Base-by-base conservation (phyloP, 1,140 invertebrate species). In the Varroa destructor region DNA sequence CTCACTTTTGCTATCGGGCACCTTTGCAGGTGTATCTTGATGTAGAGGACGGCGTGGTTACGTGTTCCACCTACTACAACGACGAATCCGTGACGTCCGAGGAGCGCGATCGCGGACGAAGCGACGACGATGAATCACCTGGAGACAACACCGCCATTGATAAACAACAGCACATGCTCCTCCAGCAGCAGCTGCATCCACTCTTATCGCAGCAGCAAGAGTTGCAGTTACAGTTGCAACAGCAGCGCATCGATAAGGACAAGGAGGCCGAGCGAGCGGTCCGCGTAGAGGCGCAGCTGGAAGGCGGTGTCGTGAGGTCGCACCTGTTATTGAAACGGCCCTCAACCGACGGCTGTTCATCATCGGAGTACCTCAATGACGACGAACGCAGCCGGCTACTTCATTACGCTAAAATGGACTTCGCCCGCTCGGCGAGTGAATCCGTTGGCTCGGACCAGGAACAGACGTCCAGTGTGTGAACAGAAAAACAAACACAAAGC, bases 301-400 rank as follows among this genome's bases (percentile, higher is more conserved):
- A 67, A 40, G 61, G 61, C 61, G 61, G 61, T 40, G 61, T 67
- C 61, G 61, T 67, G 61, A 67, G 46, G 46, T 67, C 61, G 61
- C 61, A 67, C 46, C 61, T 67, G 46, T 46, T 67, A 12, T 46
- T 67, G 40, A 67, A 67, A 8, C 61, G 46, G 61, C 12, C 40
- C 12, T 37, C 25, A 42, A 58, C 57, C 8, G 40, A 12, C 40
- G 46, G 46, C 46, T 51, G 46, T 51, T 51, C 46, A 51, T 67
- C 61, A 12, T 67, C 61, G 36, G 61, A 67, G 46, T 67, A 67
- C 46, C 61, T 67, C 12, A 67, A 67, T 46, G 61, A 67, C 61
- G 61, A 67, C 61, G 61, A 67, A 67, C 61, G 61, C 61, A 67
- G 46, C 61, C 61, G 61, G 61, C 46, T 67, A 67, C 61, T 67